Base-by-base conservation (phyloP, 1,140 invertebrate species). In the Calliopsis andreniformis region DNA sequence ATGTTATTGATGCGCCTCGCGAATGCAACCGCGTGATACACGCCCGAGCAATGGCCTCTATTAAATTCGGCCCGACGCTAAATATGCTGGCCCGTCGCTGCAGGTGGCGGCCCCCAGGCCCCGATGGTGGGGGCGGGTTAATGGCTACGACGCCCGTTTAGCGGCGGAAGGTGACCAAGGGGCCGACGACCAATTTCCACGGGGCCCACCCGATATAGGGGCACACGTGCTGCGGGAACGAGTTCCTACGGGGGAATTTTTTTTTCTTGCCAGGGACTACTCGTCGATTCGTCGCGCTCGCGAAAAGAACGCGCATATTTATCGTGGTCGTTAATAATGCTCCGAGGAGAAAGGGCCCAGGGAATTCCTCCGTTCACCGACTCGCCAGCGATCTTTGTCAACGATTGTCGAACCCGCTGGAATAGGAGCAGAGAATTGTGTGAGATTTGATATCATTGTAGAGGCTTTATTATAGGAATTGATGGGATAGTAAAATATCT, bases 11-110 rank as follows among this genome's bases (percentile, higher is more conserved):
- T 86, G 83, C 68, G 73, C 71, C 78, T 62, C 62, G 77, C 72
- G 32, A 66, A 78, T 59, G 53, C 55, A 45, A 39, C 61, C 49
- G 68, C 72, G 45, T 64, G 80, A 75, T 82, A 76, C 79, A 58
- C 55, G 39, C 12, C 39, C 61, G 76, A 78, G 49, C 79, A 76
- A 73, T 67, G 55, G 39, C 63, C 76, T 76, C 70, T 82, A 86
- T 83, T 86, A 86, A 86, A 85, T 86, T 82, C 81, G 76, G 58
- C 45, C 71, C 66, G 75, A 86, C 79, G 85, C 72, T 86, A 86
- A 86, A 86, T 84, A 86, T 86, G 82, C 76, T 84, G 84, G 86
- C 84, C 79, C 84, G 76, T 78, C 79, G 84, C 85, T 77, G 79
- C 84, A 86, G 85, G 84, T 86, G 85, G 85, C 51, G 35, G 43